A percentile compares a stretch with the other conserved stretches of the same genome.
phyloP scores from a whole-genome alignment of 2,797 vertebrate genomes.

The Cuculus canorus region DNA sequence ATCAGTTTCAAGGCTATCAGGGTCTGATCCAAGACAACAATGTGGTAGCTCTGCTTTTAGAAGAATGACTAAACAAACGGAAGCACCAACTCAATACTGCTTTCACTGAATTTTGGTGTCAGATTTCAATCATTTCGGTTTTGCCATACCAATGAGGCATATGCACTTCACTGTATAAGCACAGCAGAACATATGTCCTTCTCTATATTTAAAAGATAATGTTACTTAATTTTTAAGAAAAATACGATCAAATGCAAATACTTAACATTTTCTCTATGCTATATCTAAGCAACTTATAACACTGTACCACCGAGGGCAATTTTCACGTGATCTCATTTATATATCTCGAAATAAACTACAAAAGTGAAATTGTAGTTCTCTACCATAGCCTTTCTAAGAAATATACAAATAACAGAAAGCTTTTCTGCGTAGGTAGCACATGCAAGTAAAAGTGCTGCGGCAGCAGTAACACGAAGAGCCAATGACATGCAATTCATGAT shows the following conservation, averaged over 20 bases:
- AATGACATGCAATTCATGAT: neutral
- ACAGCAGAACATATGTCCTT: neutral
- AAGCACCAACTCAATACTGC: neutral
- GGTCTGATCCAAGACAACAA: neutral
- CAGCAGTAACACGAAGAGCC: neutral
- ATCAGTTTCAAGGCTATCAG: neutral
- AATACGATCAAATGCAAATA: neutral
- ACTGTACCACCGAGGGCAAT: neutral
- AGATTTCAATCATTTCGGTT: neutral
- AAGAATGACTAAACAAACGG: neutral
- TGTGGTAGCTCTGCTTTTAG: neutral
- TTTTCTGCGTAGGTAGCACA: neutral
- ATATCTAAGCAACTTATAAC: neutral
- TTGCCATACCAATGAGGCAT: neutral
- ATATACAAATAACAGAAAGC: neutral
- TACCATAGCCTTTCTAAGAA: neutral
- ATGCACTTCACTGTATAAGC: neutral
- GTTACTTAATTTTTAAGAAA: neutral
- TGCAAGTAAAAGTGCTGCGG: neutral
- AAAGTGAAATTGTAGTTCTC: neutral
- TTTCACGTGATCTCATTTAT: neutral
- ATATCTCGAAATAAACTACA: neutral
- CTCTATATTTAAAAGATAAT: neutral
- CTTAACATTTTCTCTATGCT: neutral
- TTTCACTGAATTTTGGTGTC: neutral